Percentiles rank a stretch among this genome's conserved stretches.
These are phyloP conservation scores for Heloderma charlesbogerti DNA, from an alignment of 2,113 vertebrate genomes.

Conservation along the genomic window DNA sequence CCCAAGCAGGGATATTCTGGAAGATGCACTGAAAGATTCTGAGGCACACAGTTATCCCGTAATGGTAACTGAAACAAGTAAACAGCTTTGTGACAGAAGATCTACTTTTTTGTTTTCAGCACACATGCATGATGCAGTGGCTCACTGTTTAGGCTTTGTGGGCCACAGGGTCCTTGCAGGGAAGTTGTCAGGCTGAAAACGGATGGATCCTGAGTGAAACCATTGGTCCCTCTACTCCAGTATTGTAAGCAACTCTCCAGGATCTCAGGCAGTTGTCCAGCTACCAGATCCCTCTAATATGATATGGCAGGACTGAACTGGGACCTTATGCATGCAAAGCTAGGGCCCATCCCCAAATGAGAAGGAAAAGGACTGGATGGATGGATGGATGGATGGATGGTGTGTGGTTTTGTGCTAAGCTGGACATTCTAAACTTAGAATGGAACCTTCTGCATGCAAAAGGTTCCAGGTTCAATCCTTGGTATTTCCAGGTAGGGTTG, in stretches of 20 bases:
- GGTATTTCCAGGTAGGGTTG: background rate
- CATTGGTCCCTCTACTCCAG: background rate
- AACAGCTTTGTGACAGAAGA: background rate
- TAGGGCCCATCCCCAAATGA: background rate
- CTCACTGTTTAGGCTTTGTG: background rate
- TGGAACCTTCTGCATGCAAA: background rate
- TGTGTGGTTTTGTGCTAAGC: background rate
- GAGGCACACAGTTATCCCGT: background rate
- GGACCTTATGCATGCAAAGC: background rate
- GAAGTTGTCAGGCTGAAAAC: background rate
- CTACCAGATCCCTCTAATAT: background rate
- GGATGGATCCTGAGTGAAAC: background rate
- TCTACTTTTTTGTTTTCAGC: background rate
- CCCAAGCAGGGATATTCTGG: background rate
- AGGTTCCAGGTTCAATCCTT: background rate
- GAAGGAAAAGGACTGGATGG: background rate
- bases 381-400: background rate
- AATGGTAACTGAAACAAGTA: background rate
- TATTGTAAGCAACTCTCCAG: background rate
- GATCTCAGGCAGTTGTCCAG: background rate
- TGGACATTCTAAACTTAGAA: background rate
- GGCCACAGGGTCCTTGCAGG: background rate
- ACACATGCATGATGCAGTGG: background rate
- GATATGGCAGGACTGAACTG: background rate
- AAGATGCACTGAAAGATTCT: background rate